Conservation (phyloP, 2,888 invertebrate species). For the Coremacera marginata region DNA sequence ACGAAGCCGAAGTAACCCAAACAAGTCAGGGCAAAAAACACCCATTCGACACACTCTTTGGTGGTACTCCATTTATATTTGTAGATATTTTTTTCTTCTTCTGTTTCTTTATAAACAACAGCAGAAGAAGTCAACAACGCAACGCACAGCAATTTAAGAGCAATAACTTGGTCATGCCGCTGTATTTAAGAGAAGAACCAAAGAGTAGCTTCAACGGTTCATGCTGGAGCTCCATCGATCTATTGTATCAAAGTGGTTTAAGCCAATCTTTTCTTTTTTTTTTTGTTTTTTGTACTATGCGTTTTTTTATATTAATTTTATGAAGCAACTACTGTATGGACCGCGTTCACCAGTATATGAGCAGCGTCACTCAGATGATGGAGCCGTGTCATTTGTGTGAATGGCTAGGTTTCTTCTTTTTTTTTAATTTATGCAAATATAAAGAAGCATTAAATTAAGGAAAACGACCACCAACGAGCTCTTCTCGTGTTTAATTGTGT, state of each 20-base stretch:
- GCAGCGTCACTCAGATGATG: constrained; percentile 8
- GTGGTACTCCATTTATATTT: background rate
- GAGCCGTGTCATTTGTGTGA: constrained; percentile 11
- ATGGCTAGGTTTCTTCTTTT: background rate
- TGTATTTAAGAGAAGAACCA: background rate
- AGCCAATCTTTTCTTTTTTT: background rate
- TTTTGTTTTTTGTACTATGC: background rate
- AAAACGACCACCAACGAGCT: background rate
- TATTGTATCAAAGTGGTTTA: background rate
- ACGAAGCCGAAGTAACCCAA: background rate
- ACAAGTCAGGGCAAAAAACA: background rate
- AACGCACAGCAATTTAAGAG: constrained; percentile 3
- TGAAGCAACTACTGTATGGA: background rate
- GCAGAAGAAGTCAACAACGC: background rate
- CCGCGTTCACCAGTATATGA: too few species aligned
- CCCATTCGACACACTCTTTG: background rate
- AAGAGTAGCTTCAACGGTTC: background rate
- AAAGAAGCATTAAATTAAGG: background rate
- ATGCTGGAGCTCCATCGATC: background rate
- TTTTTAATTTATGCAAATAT: background rate
- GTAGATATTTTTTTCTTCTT: background rate
- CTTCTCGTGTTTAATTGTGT: background rate
- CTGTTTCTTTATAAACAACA: background rate
- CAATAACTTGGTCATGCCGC: background rate
- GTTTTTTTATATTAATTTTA: background rate